These are phyloP conservation scores for Neosalanx taihuensis DNA, from an alignment of 2,797 vertebrate species.

Conservation along the genomic window DNA sequence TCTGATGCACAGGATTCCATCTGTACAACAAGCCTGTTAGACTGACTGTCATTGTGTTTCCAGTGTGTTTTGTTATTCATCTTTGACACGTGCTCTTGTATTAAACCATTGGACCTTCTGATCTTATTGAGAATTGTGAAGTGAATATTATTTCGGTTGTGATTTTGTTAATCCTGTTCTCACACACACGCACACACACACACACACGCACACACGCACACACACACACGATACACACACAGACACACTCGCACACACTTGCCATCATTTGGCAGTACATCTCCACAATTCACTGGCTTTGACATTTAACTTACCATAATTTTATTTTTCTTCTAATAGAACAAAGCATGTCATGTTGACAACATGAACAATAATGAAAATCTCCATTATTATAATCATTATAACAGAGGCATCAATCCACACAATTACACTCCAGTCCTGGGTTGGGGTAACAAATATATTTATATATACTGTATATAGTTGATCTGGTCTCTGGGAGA, in stretches of 20 bases:
- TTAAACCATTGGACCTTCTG: too few species aligned
- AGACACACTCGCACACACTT: neutral
- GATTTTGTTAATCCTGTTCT: too few species aligned
- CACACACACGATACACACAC: neutral
- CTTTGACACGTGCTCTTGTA: too few species aligned
- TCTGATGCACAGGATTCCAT: too few species aligned
- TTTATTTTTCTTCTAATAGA: slow-evolving; percentile 32
- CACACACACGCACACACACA: neutral
- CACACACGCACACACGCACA: neutral
- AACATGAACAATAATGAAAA: slow-evolving; percentile 45
- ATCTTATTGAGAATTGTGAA: too few species aligned
- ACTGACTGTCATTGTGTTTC: too few species aligned
- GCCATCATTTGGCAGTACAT: neutral
- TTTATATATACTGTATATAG: slow-evolving; percentile 37
- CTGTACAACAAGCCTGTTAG: too few species aligned
- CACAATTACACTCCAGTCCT: slow-evolving; percentile 44
- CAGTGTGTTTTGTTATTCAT: too few species aligned
- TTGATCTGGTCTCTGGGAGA: slow-evolving; percentile 45
- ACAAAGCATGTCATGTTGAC: slow-evolving; percentile 42
- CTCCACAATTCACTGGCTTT: slow-evolving; percentile 6
- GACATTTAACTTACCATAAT: slow-evolving; percentile 34
- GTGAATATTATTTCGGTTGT: too few species aligned
- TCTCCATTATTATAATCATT: slow-evolving; percentile 40
- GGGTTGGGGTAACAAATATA: slow-evolving; percentile 29
- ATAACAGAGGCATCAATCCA: slow-evolving; percentile 48